Percentiles rank a stretch among this genome's conserved stretches.
phyloP scores from a whole-genome alignment of 2,113 vertebrate species.

The Lepidothrix coronata region DNA sequence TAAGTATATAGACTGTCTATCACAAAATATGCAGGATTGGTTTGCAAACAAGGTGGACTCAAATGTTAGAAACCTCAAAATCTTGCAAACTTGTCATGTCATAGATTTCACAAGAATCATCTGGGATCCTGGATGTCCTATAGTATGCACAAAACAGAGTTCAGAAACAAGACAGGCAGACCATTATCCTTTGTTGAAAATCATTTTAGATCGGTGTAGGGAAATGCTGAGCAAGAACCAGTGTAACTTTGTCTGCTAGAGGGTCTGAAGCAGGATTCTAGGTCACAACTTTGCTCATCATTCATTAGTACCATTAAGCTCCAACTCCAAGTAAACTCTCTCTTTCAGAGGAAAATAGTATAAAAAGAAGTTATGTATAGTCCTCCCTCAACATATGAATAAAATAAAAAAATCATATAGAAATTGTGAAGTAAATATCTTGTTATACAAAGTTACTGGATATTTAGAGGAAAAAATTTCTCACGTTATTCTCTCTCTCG shows the following conservation, averaged over 20 bases:
- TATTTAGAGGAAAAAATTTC: neutral
- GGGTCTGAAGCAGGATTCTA: neutral
- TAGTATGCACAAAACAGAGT: neutral
- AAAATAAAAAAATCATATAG: neutral
- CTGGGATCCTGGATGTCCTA: neutral
- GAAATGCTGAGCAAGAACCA: neutral
- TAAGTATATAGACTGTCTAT: neutral
- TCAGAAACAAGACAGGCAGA: neutral
- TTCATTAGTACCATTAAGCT: neutral
- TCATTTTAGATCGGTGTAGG: neutral
- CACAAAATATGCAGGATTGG: neutral
- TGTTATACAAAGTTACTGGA: neutral
- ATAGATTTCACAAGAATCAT: neutral
- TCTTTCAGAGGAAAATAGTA: neutral
- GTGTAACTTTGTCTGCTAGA: neutral
- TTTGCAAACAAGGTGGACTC: neutral
- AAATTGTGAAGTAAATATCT: neutral
- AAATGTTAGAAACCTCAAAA: neutral
- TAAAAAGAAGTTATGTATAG: neutral
- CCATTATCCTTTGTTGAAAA: neutral
- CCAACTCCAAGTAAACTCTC: neutral
- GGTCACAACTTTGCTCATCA: neutral
- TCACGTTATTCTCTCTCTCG: neutral
- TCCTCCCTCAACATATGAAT: neutral
- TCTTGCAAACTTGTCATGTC: neutral